Percentiles rank a stretch among this genome's conserved stretches.
phyloP scores from a whole-genome alignment of 2,888 invertebrate species.

The Trichogramma evanescens region DNA sequence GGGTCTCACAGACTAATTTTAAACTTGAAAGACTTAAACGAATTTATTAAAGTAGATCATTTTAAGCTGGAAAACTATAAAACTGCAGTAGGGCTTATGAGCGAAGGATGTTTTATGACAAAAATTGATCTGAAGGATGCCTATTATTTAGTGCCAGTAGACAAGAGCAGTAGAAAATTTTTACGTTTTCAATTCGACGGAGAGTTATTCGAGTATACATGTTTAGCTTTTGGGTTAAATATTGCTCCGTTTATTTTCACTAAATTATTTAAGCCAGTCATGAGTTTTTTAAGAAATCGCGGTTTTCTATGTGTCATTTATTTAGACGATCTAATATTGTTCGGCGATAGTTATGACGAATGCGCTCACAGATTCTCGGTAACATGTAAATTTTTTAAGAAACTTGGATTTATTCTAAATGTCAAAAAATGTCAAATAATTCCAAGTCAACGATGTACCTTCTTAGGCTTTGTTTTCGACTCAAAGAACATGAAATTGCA shows the following conservation, averaged over 20 bases:
- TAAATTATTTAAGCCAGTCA: too few species aligned
- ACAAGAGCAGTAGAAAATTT: too few species aligned
- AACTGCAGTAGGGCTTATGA: neutral
- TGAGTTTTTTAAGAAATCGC: too few species aligned
- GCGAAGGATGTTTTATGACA: too few species aligned
- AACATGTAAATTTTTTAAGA: neutral
- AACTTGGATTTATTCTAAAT: neutral
- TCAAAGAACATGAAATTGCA: neutral
- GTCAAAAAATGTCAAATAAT: neutral
- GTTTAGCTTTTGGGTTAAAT: too few species aligned
- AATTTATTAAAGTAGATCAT: slow-evolving; percentile 2
- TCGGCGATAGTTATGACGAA: neutral
- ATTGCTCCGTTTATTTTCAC: too few species aligned
- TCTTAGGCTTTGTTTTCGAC: slow-evolving; percentile 3
- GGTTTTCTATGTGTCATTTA: too few species aligned
- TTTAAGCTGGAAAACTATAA: slow-evolving; percentile 10
- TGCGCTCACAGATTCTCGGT: neutral
- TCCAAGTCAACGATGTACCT: neutral
- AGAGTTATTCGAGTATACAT: too few species aligned
- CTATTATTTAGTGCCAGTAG: too few species aligned
- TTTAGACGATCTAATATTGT: too few species aligned
- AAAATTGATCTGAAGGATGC: too few species aligned
- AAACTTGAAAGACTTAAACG: slow-evolving; percentile 9
- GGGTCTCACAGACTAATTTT: slow-evolving; percentile 4
- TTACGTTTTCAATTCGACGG: too few species aligned